Conservation (phyloP, 2,888 invertebrate genomes). For the Strigamia crassipes region DNA sequence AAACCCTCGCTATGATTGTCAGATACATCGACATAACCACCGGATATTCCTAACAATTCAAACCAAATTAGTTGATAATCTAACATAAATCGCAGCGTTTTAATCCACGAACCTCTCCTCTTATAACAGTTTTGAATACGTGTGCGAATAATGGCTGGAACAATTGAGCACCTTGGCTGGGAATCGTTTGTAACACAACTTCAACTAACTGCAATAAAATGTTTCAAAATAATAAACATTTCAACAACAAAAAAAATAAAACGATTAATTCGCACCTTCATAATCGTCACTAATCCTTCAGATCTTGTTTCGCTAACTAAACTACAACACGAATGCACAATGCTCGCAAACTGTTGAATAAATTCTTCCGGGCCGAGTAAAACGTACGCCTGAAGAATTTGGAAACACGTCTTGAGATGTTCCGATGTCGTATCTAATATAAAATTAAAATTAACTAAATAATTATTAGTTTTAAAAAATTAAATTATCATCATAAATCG, state of each 20-base stretch:
- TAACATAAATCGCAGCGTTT: slow-evolving; percentile 66
- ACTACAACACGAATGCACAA: slow-evolving; percentile 70
- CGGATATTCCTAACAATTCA: slow-evolving; percentile 66
- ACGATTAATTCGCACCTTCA: slow-evolving; percentile 61
- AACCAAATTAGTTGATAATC: slow-evolving; percentile 58
- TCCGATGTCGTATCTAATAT: slow-evolving; percentile 77
- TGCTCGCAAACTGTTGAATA: slow-evolving; percentile 59
- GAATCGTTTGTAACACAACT: slow-evolving; percentile 74
- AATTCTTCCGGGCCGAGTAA: slow-evolving; percentile 78
- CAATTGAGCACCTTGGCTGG: slow-evolving; percentile 73
- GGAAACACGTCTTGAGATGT: slow-evolving; percentile 75
- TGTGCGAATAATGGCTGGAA: slow-evolving; percentile 64
- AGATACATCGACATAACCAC: slow-evolving; percentile 77
- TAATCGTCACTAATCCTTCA: slow-evolving; percentile 73
- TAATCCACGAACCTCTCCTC: slow-evolving; percentile 54
- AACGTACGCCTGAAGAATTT: slow-evolving; percentile 81
- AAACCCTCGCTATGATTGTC: slow-evolving; percentile 76
- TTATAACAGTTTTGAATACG: slow-evolving; percentile 55
- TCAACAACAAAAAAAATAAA: background rate
- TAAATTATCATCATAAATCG: background rate
- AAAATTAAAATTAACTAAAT: background rate
- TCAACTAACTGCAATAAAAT: slow-evolving; percentile 65
- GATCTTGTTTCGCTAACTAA: slow-evolving; percentile 77
- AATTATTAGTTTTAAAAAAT: background rate
- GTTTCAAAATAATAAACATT: background rate